These are phyloP conservation scores for Ciconia maguari DNA, from an alignment of 2,113 vertebrate genomes.

Conservation along the genomic window DNA sequence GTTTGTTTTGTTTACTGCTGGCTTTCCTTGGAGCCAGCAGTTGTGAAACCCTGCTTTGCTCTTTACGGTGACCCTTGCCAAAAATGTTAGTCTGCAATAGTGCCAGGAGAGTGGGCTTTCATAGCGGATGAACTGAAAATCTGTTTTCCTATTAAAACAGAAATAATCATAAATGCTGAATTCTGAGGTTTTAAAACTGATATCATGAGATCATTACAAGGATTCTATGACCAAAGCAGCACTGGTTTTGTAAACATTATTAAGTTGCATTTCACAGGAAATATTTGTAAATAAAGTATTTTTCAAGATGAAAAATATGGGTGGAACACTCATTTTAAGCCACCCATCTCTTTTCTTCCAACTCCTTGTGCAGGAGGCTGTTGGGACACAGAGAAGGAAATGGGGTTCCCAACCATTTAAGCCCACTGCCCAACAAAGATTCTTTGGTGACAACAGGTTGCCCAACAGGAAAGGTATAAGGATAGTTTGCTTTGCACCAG, in stretches of 20 bases:
- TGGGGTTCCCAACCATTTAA: neutral
- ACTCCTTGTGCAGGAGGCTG: neutral
- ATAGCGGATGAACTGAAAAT: slow-evolving; percentile 4
- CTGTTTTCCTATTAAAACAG: neutral
- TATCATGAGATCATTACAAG: neutral
- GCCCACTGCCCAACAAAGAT: neutral
- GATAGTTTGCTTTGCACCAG: slow-evolving; percentile 28
- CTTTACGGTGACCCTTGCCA: neutral
- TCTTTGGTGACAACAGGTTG: neutral
- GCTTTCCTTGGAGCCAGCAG: neutral
- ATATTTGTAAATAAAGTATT: neutral
- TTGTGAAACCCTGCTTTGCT: neutral
- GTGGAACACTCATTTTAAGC: neutral
- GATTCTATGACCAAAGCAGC: neutral
- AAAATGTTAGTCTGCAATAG: neutral
- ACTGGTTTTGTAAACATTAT: neutral
- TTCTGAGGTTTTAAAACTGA: neutral
- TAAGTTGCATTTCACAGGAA: neutral
- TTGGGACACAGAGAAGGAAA: neutral
- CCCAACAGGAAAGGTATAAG: neutral
- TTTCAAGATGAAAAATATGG: neutral
- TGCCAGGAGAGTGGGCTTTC: slow-evolving; percentile 4
- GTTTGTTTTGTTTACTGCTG: neutral
- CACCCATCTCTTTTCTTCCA: neutral
- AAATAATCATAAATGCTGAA: neutral